Percentiles rank a stretch among this genome's conserved stretches.
These are phyloP conservation scores for Corythornis leucogaster DNA, from an alignment of 2,797 vertebrate genomes.

Conservation along the genomic window DNA sequence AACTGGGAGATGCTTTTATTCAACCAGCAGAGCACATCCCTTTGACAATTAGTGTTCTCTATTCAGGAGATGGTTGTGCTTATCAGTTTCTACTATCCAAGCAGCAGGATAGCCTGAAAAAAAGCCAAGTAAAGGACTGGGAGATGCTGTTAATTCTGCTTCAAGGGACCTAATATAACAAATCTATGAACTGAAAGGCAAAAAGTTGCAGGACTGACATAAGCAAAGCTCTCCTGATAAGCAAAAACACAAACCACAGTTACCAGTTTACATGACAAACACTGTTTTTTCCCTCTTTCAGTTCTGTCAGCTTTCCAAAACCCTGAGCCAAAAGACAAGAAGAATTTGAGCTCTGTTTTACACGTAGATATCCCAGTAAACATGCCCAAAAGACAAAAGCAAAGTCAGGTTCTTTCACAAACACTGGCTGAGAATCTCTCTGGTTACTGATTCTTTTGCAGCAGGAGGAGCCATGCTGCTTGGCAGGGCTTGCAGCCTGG, in stretches of 20 bases:
- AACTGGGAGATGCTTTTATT: not conserved
- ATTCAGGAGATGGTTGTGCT: not conserved
- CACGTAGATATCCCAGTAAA: not conserved
- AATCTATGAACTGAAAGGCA: not conserved
- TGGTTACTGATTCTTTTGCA: not conserved
- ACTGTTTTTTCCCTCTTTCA: constrained; percentile 42
- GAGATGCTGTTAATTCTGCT: not conserved
- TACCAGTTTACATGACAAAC: constrained; percentile 46
- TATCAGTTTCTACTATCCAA: not conserved
- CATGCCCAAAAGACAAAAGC: not conserved
- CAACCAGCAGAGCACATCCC: not conserved
- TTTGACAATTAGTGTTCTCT: not conserved
- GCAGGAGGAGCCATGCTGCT: not conserved
- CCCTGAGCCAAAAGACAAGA: constrained; percentile 8
- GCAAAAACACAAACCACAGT: not conserved
- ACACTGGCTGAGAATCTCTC: not conserved
- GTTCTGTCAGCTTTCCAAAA: constrained; percentile 58
- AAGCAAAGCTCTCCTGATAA: not conserved
- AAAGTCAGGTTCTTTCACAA: not conserved
- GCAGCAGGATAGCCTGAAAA: not conserved
- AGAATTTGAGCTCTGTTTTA: constrained; percentile 18
- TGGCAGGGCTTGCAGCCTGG: not conserved
- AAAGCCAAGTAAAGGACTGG: not conserved
- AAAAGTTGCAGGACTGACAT: not conserved
- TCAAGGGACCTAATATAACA: not conserved